A percentile compares a stretch with the other conserved stretches of the same genome.
Evolutionary conservation across 2,888 invertebrate genomes (phyloP).

Genomic region (Ischnura elegans): DNA sequence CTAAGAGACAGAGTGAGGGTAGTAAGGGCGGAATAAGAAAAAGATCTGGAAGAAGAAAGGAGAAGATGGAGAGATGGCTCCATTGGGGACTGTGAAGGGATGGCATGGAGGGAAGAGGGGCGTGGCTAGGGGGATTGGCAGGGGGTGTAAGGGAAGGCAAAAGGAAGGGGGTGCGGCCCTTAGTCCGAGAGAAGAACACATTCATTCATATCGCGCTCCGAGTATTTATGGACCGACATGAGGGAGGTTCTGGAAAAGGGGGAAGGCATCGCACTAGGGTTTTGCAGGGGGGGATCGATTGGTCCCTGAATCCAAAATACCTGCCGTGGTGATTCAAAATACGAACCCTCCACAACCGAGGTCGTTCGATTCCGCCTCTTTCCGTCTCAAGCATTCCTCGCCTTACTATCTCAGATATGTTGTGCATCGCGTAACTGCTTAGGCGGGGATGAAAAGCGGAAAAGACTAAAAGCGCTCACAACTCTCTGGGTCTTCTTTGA

Average conservation of each 20-base stretch:
- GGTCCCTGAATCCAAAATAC: conserved; percentile 31
- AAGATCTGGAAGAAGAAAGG: too few relatives aligned
- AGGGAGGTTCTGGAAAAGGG: neutral
- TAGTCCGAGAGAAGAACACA: conserved; percentile 18
- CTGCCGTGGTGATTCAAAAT: conserved; percentile 21
- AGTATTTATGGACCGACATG: conserved; percentile 47
- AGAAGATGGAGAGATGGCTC: neutral
- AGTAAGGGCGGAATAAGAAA: neutral
- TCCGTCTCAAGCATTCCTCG: neutral
- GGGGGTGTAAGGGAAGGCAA: neutral
- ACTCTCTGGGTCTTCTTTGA: too few relatives aligned
- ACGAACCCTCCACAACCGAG: neutral
- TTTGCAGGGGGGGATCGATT: neutral
- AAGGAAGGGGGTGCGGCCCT: too few relatives aligned
- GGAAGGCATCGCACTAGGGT: neutral
- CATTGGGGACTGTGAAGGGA: neutral
- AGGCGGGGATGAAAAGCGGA: neutral
- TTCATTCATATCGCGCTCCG: conserved; percentile 50
- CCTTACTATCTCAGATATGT: neutral
- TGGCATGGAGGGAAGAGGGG: neutral
- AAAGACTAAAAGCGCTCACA: neutral
- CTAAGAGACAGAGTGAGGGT: neutral
- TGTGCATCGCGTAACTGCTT: neutral
- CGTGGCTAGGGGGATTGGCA: neutral
- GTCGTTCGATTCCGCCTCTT: neutral